phyloP scores from a whole-genome alignment of 2,888 invertebrate species.

The Notocelia uddmanniana region DNA sequence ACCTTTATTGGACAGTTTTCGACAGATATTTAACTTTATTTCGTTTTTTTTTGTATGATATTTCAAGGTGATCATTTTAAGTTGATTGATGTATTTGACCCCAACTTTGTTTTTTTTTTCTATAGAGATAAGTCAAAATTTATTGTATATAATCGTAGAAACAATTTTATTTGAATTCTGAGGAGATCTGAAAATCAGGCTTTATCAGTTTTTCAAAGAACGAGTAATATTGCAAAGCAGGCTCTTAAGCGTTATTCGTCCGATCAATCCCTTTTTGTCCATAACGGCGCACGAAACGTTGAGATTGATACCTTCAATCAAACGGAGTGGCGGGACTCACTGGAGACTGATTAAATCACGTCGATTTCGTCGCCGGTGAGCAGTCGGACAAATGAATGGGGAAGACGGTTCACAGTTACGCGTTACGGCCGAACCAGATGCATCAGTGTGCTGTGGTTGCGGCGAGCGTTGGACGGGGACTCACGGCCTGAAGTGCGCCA shows the following conservation, averaged over 20 bases:
- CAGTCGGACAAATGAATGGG: constrained; percentile 70
- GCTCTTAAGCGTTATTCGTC: constrained; percentile 67
- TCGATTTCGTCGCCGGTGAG: constrained; percentile 71
- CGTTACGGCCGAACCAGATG: constrained; percentile 76
- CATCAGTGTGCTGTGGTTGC: constrained; percentile 59
- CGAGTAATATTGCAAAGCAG: too few relatives aligned
- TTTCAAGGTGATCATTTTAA: too few relatives aligned
- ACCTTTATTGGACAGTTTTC: too few relatives aligned
- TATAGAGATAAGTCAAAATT: too few relatives aligned
- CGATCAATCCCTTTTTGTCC: constrained; percentile 79
- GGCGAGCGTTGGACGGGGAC: constrained; percentile 56
- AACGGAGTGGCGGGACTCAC: constrained; percentile 75
- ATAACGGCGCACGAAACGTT: constrained; percentile 80
- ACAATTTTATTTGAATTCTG: too few relatives aligned
- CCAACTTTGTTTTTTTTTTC: too few relatives aligned
- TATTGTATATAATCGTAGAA: too few relatives aligned
- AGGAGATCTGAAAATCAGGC: too few relatives aligned
- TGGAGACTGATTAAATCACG: constrained; percentile 83
- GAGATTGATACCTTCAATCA: constrained; percentile 84
- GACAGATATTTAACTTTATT: too few relatives aligned
- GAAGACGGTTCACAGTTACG: constrained; percentile 71
- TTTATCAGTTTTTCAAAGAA: too few relatives aligned
- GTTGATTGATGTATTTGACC: too few relatives aligned
- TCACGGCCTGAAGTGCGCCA: constrained; percentile 13
- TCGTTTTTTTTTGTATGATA: too few relatives aligned